Percentiles rank a stretch among this genome's conserved stretches.
Conservation (phyloP, 2,888 invertebrate genomes). For the Plusia festucae region DNA sequence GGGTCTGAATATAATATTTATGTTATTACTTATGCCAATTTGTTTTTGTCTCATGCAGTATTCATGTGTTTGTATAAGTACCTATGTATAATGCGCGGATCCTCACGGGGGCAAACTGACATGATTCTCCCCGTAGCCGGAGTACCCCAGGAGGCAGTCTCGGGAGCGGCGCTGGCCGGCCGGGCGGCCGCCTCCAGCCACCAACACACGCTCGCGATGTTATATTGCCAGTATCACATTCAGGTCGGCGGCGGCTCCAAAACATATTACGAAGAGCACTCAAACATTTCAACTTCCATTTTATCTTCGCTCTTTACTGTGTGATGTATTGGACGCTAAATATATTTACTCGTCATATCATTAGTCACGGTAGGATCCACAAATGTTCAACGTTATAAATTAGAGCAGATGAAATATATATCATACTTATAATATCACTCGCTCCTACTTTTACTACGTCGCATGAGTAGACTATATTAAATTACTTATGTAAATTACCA, state of each 20-base stretch:
- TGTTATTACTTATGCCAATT: constrained; percentile 19
- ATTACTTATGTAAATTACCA: background rate
- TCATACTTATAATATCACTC: background rate
- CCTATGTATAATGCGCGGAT: too few species aligned
- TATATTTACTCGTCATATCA: background rate
- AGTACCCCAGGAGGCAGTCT: too few species aligned
- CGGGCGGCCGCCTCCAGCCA: background rate
- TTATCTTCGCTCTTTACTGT: background rate
- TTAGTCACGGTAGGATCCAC: background rate
- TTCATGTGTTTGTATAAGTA: constrained; percentile 27
- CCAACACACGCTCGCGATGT: too few species aligned
- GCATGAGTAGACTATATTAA: background rate
- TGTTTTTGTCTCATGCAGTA: constrained; percentile 27
- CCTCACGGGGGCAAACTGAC: background rate
- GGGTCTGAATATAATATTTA: constrained; percentile 13
- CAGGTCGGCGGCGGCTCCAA: background rate
- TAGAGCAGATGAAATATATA: background rate
- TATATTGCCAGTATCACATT: background rate
- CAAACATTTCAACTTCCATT: background rate
- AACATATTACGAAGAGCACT: constrained; percentile 1
- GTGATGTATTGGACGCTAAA: constrained; percentile 5
- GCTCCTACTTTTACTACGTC: background rate
- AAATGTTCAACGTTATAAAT: background rate
- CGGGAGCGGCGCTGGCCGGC: too few species aligned
- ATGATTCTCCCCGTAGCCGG: background rate